Percentiles rank a stretch among this genome's conserved stretches.
Conservation (phyloP, 2,113 vertebrate genomes). For the Lepus timidus region DNA sequence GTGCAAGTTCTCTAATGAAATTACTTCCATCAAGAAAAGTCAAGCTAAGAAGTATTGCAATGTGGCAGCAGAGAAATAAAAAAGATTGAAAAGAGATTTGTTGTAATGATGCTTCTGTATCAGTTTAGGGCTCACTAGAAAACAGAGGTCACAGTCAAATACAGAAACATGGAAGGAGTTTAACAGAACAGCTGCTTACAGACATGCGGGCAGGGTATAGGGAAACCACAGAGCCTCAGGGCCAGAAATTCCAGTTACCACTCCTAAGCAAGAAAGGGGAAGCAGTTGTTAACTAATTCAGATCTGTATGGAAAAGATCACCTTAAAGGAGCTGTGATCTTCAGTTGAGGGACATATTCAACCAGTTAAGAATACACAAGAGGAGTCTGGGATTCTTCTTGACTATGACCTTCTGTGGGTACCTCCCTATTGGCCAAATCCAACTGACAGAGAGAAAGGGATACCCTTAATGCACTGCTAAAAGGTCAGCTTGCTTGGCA, state of each 20-base stretch:
- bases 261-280: background rate
- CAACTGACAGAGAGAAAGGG: background rate
- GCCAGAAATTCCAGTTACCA: background rate
- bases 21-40: background rate
- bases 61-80: constrained; percentile 51
- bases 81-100: constrained; percentile 40
- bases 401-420: too few species aligned
- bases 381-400: background rate
- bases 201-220: background rate
- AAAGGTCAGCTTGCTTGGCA: background rate
- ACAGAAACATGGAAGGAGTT: background rate
- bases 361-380: background rate
- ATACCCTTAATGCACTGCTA: background rate
- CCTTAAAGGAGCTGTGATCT: background rate
- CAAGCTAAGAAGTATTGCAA: constrained; percentile 41
- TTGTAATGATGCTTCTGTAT: background rate
- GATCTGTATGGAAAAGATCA: background rate
- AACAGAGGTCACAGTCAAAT: background rate
- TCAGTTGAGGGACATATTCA: background rate
- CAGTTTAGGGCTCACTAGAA: constrained; percentile 33
- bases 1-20: background rate
- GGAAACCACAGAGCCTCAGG: background rate
- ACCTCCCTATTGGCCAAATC: background rate
- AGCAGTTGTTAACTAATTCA: background rate
- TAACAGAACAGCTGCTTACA: background rate